A percentile compares a stretch with the other conserved stretches of the same genome.
phyloP scores from a whole-genome alignment of 2,113 vertebrate genomes.

The Leptobrachium leishanense region DNA sequence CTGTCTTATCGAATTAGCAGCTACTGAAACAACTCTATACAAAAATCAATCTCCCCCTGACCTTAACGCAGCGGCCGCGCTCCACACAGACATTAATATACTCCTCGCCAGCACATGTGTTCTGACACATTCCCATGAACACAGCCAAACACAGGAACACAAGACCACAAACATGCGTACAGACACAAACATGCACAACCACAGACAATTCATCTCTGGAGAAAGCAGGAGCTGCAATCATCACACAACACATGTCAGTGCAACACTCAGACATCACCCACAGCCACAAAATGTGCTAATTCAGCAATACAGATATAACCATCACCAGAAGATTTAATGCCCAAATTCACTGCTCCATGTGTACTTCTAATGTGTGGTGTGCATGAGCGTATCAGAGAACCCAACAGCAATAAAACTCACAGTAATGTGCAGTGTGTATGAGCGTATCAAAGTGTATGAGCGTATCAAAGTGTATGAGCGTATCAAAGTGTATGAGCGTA shows the following conservation, averaged over 20 bases:
- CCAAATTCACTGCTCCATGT: no score
- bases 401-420: no score
- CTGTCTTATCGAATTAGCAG: slow-evolving; percentile 54
- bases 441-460: no score
- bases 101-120: slow-evolving; percentile 19
- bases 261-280: slow-evolving; percentile 19
- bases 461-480: no score
- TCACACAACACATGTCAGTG: slow-evolving; percentile 18
- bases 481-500: no score
- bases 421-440: no score
- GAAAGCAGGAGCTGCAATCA: slow-evolving; percentile 8
- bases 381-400: no score
- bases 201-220: slow-evolving; percentile 5
- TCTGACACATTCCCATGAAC: slow-evolving; percentile 6
- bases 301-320: no score
- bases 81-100: slow-evolving; percentile 39
- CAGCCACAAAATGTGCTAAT: neutral
- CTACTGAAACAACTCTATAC: slow-evolving; percentile 52
- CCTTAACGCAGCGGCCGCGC: slow-evolving; percentile 46
- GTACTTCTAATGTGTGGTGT: no score
- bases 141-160: neutral
- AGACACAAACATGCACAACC: slow-evolving; percentile 12
- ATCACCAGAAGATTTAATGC: no score
- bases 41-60: slow-evolving; percentile 50
- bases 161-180: slow-evolving; percentile 18